A percentile compares a stretch with the other conserved stretches of the same genome.
Evolutionary conservation across 2,888 invertebrate genomes (phyloP).

Genomic region (Flexamia atlantica): DNA sequence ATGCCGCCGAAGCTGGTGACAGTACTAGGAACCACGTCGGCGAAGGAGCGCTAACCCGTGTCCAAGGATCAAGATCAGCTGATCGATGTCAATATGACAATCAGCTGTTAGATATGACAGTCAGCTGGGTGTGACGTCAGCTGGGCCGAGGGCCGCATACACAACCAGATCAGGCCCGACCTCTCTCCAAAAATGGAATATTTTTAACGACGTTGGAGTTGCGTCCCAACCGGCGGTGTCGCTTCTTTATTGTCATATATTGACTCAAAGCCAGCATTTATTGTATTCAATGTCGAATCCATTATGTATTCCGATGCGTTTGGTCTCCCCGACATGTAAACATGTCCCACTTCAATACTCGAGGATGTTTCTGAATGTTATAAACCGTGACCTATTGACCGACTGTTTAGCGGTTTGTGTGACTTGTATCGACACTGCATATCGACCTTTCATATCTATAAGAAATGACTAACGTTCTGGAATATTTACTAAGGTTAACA

Average conservation of each 20-base stretch:
- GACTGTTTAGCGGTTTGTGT: too few species aligned
- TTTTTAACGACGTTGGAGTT: not conserved
- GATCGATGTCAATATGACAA: slow-evolving; percentile 25
- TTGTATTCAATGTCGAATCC: not conserved
- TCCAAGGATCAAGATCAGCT: slow-evolving; percentile 19
- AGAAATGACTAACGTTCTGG: too few species aligned
- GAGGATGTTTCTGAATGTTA: too few species aligned
- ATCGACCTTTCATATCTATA: too few species aligned
- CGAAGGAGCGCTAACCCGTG: not conserved
- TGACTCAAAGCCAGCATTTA: slow-evolving; percentile 16
- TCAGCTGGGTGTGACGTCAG: slow-evolving; percentile 24
- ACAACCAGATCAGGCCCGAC: slow-evolving; percentile 17
- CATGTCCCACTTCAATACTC: too few species aligned
- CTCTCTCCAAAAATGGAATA: slow-evolving; percentile 22
- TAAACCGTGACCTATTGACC: too few species aligned
- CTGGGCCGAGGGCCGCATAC: not conserved
- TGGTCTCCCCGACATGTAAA: not conserved
- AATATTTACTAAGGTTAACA: too few species aligned
- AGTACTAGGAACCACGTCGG: not conserved
- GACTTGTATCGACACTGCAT: too few species aligned
- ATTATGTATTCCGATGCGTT: not conserved
- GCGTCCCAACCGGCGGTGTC: not conserved
- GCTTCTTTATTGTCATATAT: slow-evolving; percentile 24
- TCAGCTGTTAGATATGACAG: slow-evolving; percentile 33
- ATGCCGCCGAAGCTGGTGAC: not conserved